Evolutionary conservation across 2,888 invertebrate species (phyloP), one percentile per base, ranked within the genome.

Genomic region (Lithophane semibrunnea): DNA sequence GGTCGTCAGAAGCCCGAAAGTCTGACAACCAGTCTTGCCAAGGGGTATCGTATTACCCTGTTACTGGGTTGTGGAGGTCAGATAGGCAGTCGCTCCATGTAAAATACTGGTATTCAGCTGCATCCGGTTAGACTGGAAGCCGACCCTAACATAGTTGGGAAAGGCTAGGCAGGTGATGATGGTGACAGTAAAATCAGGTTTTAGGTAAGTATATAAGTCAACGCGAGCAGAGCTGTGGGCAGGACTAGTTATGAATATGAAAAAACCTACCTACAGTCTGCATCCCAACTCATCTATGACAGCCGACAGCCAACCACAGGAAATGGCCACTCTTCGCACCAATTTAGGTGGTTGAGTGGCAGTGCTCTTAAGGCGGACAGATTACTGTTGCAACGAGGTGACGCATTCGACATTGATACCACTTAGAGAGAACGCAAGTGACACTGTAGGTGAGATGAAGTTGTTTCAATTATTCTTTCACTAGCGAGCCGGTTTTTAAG

Each of bases 371-470:
- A 80, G 42, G 61, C 60, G 13, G 65, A 63, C 77, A 83, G 77
- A 80, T 80, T 73, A 75, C 69, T 44, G 52, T 49, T 76, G 77
- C 72, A 79, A 72, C 76, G n/a, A n/a, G 49, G 13, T 84, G 75
- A 74, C 77, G 49, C 80, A 66, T 44, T 80, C n/a, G 66, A 49
- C 72, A 80, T 74, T 84, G 83, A 84, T 72, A 77, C 69, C 74
- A 75, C 61, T 80, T 68, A 74, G 63, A 56, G 44, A n/a, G 60
- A n/a, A 44, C 21, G n/a, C 52, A 37, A 61, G 61, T 21, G 58
- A 52, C 42, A 60, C 3, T 29, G 21, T 66, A 60, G 49, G 83
- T 73, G n/a, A 79, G 68, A 71, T 64, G 21, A 76, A 69, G 13
- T 68, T 60, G 12, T 44, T 49, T 24, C n/a, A 61, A 68, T 44